Evolutionary conservation across 2,113 vertebrate genomes (phyloP).

Genomic region (Crotalus viridis): DNA sequence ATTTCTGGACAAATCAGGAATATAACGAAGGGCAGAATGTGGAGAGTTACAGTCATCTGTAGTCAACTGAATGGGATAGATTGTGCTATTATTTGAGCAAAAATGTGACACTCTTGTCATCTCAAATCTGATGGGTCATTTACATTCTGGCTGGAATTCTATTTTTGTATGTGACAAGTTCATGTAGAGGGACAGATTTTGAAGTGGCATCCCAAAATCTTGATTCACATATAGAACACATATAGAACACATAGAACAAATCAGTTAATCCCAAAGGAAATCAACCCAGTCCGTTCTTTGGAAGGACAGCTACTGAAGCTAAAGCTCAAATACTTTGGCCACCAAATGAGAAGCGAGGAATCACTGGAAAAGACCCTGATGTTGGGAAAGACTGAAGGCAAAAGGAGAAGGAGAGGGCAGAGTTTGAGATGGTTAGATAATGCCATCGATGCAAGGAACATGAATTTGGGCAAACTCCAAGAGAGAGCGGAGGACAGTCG

Average conservation of each 20-base stretch:
- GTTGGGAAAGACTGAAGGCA: background rate
- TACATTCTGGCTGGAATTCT: background rate
- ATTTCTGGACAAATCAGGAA: background rate
- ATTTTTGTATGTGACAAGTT: background rate
- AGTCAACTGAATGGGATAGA: background rate
- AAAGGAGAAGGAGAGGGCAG: background rate
- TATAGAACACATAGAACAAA: background rate
- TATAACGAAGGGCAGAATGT: background rate
- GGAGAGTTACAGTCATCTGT: background rate
- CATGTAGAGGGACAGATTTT: background rate
- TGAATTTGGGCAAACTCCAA: background rate
- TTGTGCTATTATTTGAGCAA: background rate
- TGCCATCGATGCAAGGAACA: background rate
- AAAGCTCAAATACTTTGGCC: background rate
- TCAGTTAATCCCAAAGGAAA: background rate
- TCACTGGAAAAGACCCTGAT: background rate
- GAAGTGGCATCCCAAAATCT: background rate
- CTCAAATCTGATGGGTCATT: background rate
- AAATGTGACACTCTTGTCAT: background rate
- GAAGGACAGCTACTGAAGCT: background rate
- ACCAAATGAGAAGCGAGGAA: background rate
- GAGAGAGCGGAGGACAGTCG: background rate
- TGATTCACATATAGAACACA: background rate
- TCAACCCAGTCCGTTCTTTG: background rate
- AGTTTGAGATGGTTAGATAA: background rate